Percentiles rank a stretch among this genome's conserved stretches.
These are phyloP conservation scores for Isaurus tuberculatus DNA, from an alignment of 92 coral and sea anemone genomes.

Conservation along the genomic window DNA sequence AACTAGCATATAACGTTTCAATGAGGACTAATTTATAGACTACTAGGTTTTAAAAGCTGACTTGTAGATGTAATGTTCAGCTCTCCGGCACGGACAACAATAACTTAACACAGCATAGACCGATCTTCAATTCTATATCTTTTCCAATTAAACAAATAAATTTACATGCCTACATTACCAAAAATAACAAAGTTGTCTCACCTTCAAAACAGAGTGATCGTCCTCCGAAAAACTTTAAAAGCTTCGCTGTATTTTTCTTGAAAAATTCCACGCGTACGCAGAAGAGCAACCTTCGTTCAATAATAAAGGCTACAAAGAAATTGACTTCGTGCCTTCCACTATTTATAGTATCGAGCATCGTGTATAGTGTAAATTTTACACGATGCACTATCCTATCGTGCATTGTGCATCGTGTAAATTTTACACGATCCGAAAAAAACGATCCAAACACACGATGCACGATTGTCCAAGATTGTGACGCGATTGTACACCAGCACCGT, in stretches of 20 bases:
- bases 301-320: conserved; percentile 1
- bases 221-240: not conserved
- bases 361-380: too few relatives aligned
- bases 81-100: not conserved
- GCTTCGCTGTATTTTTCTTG: not conserved
- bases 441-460: too few relatives aligned
- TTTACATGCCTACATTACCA: not conserved
- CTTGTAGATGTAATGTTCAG: not conserved
- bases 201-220: conserved; percentile 5
- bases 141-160: not conserved
- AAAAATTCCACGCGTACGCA: not conserved
- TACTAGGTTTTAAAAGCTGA: not conserved
- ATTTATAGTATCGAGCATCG: not conserved
- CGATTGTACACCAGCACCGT: too few relatives aligned
- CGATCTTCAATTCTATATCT: not conserved
- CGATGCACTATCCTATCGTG: not conserved
- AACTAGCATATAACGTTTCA: not conserved
- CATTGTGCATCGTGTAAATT: not conserved
- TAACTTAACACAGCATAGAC: not conserved
- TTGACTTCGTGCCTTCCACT: not conserved
- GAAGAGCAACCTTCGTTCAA: conserved; percentile 5
- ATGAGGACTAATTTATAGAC: not conserved
- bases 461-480: too few relatives aligned
- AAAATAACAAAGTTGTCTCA: not conserved
- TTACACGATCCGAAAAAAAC: too few relatives aligned